These are phyloP conservation scores for Euura saliciscinereae DNA, from an alignment of 1,140 invertebrate species.

Conservation along the genomic window DNA sequence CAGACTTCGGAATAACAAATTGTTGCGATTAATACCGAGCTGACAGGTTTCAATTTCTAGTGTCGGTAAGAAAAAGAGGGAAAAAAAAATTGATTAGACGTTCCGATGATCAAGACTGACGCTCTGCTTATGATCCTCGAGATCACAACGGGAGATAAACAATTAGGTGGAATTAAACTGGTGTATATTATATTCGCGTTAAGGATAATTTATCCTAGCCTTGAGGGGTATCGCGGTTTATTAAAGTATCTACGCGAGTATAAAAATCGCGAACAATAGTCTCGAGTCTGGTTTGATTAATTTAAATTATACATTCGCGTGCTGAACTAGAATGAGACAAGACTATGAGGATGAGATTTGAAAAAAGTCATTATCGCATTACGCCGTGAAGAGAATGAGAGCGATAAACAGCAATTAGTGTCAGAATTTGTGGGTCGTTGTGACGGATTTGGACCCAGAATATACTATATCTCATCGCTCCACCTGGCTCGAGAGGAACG, in stretches of 20 bases:
- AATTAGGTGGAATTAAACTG: not conserved
- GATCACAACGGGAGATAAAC: not conserved
- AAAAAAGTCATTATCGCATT: not conserved
- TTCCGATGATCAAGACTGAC: not conserved
- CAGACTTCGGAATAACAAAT: too few species aligned
- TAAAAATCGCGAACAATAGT: not conserved
- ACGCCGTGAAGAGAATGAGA: not conserved
- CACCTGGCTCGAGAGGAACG: too few species aligned
- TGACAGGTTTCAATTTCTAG: too few species aligned
- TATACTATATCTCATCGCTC: too few species aligned
- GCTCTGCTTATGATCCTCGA: not conserved
- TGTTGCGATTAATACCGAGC: too few species aligned
- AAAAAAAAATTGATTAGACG: too few species aligned
- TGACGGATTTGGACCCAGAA: not conserved
- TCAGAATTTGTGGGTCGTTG: not conserved
- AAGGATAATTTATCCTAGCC: not conserved
- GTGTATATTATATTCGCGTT: not conserved
- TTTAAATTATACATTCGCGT: constrained; percentile 5
- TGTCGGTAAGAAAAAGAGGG: too few species aligned
- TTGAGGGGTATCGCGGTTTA: too few species aligned
- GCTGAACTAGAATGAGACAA: not conserved
- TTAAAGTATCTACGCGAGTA: not conserved
- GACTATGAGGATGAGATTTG: not conserved
- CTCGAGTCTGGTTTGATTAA: not conserved
- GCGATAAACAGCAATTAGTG: constrained; percentile 3